A percentile compares a stretch with the other conserved stretches of the same genome.
Conservation (phyloP, 1,140 invertebrate genomes). For the Varroa destructor region DNA sequence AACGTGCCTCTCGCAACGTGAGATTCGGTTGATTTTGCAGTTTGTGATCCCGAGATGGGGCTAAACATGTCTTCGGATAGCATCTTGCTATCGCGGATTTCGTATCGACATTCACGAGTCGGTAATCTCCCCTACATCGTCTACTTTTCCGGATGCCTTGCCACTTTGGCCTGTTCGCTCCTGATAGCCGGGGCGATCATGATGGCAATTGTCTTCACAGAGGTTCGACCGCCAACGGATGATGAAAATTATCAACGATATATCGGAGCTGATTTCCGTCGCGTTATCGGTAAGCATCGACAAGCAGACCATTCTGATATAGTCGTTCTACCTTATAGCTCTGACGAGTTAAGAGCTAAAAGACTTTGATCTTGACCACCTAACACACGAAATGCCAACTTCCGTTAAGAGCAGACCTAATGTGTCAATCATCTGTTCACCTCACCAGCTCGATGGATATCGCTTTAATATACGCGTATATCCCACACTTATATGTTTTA, state of each 20-base stretch:
- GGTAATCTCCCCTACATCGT: constrained; percentile 11
- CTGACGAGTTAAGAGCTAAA: too few relatives aligned
- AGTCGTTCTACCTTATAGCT: too few relatives aligned
- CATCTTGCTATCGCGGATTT: not conserved
- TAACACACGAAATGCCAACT: too few relatives aligned
- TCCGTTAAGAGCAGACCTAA: too few relatives aligned
- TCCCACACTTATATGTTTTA: too few relatives aligned
- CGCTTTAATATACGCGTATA: too few relatives aligned
- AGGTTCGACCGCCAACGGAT: constrained; percentile 36
- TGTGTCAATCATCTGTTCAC: too few relatives aligned
- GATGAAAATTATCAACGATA: constrained; percentile 37
- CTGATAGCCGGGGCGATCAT: constrained; percentile 35
- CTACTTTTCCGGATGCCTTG: constrained; percentile 23
- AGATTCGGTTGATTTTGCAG: too few relatives aligned
- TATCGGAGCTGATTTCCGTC: constrained; percentile 34
- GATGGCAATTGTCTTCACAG: constrained; percentile 35
- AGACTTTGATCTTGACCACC: too few relatives aligned
- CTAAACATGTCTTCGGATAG: constrained; percentile 10
- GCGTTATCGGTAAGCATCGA: constrained; percentile 33
- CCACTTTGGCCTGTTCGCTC: constrained; percentile 32
- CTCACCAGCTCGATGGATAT: too few relatives aligned
- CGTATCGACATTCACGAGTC: not conserved
- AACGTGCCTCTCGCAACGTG: too few relatives aligned
- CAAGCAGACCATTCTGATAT: too few relatives aligned
- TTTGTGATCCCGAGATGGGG: not conserved